A percentile compares a stretch with the other conserved stretches of the same genome.
Evolutionary conservation across 2,888 invertebrate genomes (phyloP).

Genomic region (Meta bourneti): DNA sequence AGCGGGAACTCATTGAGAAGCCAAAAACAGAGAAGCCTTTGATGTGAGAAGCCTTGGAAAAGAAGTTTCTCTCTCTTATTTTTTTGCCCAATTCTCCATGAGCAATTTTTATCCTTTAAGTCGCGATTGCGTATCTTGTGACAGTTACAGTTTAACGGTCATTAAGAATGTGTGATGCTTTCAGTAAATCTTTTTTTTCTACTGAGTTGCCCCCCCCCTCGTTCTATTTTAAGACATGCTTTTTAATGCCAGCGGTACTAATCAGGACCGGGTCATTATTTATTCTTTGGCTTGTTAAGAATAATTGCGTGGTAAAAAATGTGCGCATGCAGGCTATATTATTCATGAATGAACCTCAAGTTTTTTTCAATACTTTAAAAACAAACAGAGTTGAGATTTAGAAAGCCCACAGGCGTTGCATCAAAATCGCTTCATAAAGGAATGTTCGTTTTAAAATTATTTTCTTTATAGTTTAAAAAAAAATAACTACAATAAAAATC

Average conservation of each 20-base stretch:
- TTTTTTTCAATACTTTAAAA: too few relatives aligned
- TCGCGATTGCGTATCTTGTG: constrained; percentile 65
- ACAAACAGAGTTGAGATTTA: too few relatives aligned
- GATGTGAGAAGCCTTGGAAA: constrained; percentile 66
- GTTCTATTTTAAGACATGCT: not conserved
- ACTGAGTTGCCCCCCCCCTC: not conserved
- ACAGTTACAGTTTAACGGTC: constrained; percentile 76
- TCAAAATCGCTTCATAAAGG: too few relatives aligned
- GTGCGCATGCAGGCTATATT: not conserved
- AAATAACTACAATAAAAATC: too few relatives aligned
- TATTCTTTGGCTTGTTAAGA: constrained; percentile 18
- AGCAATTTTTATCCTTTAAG: constrained; percentile 62
- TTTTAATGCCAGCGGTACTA: not conserved
- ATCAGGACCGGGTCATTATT: constrained; percentile 20
- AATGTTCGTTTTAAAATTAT: too few relatives aligned
- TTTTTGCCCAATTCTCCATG: not conserved
- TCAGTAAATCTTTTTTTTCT: constrained; percentile 37
- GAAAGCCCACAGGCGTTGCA: too few relatives aligned
- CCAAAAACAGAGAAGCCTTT: constrained; percentile 71
- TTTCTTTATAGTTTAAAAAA: too few relatives aligned
- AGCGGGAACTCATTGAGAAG: constrained; percentile 71
- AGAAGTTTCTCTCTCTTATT: constrained; percentile 7
- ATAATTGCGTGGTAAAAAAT: not conserved
- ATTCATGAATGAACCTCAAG: too few relatives aligned
- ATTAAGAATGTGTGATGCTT: constrained; percentile 74